Base-by-base conservation (phyloP, 1,140 invertebrate species). In the Fopius arisanus region DNA sequence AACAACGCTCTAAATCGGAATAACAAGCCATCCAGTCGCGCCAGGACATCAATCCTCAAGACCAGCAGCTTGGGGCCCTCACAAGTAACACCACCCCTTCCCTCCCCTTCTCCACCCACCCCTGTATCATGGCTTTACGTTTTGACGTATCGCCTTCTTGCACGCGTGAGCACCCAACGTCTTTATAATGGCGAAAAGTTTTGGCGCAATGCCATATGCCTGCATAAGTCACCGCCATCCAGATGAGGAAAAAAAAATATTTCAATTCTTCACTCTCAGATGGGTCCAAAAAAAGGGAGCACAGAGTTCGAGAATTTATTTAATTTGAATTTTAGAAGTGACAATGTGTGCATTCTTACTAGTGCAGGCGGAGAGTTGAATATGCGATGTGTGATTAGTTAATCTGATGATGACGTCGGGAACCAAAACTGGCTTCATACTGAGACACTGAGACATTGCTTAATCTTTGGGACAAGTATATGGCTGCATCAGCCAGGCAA, bases 21-120 rank as follows among this genome's bases (percentile, higher is more conserved):
- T 85, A 85, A 85, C 84, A 83, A 85, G 82, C 78, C 80, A 78
- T 83, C 78, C 78, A 77, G 80, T 81, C 77, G 81, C 79, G 78
- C 74, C 78, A 77, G 73, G 77, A 83, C 84, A 85, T 84, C 80
- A 81, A 84, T 85, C 82, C 54, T 59, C 54, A 28, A 28, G 21
- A 33, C 23, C 23, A 59, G 19, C 6, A 59, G 19, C 54, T 26
- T 9, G 14, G 19, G 23, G 54, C 54, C 54, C 19, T 23, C 2
- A 59, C 54, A 21, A 26, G 14, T 10, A 6, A 26, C 7, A 40
- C 43, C 5, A n/a, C 43, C 16, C 16, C 43, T 16, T 48, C 5
- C 14, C n/a, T 37, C 41, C 10, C 66, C 28, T 10, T 29, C 21
- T 26, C 77, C 75, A 74, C 74, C 74, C 77, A 79, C 75, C 78